Base-by-base conservation (phyloP, 2,888 invertebrate genomes). In the Plebejus melissa region DNA sequence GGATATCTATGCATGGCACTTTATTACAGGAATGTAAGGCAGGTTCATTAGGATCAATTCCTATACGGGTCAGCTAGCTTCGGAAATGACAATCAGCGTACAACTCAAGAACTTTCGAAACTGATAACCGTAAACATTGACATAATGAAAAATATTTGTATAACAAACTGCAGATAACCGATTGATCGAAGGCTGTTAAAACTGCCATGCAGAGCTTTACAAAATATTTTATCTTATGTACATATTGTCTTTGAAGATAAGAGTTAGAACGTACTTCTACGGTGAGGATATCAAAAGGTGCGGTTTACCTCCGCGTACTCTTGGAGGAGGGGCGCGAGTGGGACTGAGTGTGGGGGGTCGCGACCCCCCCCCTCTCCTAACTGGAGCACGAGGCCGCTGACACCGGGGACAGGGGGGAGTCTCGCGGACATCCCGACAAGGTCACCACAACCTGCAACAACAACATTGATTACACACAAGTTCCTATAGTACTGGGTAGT, bases 321-420 rank as follows among this genome's bases (percentile, higher is more conserved):
- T 94, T 93, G 86, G 93, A 93, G 88, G 93, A 93, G 89, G 93
- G 91, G 87, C 93, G 94, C 89, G 94, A 94, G 86, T 92, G 93
- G 77, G 90, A 89, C 83, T 89, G 90, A 76, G 93, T 90, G 84
- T 89, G 93, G 90, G 94, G 94, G 93, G 93, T 93, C 90, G 93
- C 93, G 89, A 87, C 94, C 94, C 94, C 94, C 94, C 90, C 91
- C 93, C 94, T 84, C 83, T 93, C 94, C 97, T 98, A 98, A 97
- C 98, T 98, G 96, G 97, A 97, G 87, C 98, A 98, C 84, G 97
- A 97, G 79, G 98, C 98, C 84, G 97, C 97, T 88, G 97, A 97
- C 90, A 97, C 94, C 82, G 97, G 97, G 85, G 97, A 97, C 93
- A 97, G 96, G 81, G 96, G 96, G 80, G 97, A 96, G 92, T 97